Evolutionary conservation across 2,888 invertebrate genomes (phyloP), one percentile per base, ranked within the genome.

Genomic region (Chymomyza caudatula): DNA sequence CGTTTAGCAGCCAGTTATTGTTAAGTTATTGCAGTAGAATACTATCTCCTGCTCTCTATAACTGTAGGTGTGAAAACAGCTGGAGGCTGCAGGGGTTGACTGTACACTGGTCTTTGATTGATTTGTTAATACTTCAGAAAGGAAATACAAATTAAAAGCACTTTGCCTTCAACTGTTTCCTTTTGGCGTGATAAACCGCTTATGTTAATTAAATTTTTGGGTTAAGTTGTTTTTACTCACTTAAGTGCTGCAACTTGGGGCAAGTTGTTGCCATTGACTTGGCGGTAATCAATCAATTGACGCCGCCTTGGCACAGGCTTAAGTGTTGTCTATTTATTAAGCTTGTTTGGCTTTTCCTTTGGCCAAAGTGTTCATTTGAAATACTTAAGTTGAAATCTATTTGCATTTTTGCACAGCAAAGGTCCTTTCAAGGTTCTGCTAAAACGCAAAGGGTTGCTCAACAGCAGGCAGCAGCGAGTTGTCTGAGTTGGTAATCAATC

Each of bases 191-290:
- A 25, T 78, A 82, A 82, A 71, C 78, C 68, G 86, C 82, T 82
- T 82, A 84, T 81, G 86, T 86, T 86, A 82, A 82, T 82, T 82
- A 86, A 74, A 82, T 73, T 84, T 73, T 54, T 23, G 59, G 47
- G 67, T 66, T 65, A 47, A 59, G 58, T 42, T 25, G 6, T 8
- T 17, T 20, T 25, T 15, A 25, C 49, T 53, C 13, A 60, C 61
- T 42, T 63, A 47, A 29, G 54, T 57, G 72, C 71, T 66, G 59
- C 51, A 44, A 25, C 44, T 11, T 47, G 37, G 44, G 17, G 13
- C 20, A 20, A 44, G 17, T 19, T 19, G 25, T 11, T 37, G 29
- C 11, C 11, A 2, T 17, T 17, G 17, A 15, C 5, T 15, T 51
- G 19, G 23, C 8, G 29, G 63, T 65, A 80, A 80, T 86, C 86